Evolutionary conservation across 2,113 vertebrate species (phyloP), one percentile per base, ranked within the genome.

Genomic region (Apteryx mantelli): DNA sequence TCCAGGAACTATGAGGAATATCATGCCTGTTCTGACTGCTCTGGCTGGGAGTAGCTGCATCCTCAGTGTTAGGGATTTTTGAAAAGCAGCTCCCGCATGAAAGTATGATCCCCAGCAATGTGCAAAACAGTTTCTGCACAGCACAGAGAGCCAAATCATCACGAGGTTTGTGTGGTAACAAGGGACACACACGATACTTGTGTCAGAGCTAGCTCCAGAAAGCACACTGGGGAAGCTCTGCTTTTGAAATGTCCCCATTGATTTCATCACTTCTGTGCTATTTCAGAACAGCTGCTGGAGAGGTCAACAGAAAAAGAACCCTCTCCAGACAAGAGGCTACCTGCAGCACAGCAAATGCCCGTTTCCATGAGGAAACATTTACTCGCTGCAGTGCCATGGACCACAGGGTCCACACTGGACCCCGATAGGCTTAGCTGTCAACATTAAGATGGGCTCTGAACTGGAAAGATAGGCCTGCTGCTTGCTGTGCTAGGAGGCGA

Each of bases 111-210:
- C 73, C 82, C 73, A 94, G 87, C 75, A 88, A 89, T 0, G 10
- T 12, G 20, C 1, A 5, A 44, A 92, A 50, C 34, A 38, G 73
- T 55, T 93, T 83, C 89, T 58, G 80, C 32, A 22, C 46, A 32
- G 66, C 15, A 30, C 52, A 76, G 65, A 73, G 80, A 85, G 86
- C 94, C 86, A 94, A 95, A 89, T 12, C 89, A 82, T 96, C 96
- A 96, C 2, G 9, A 95, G 91, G 81, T 40, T 71, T 91, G 84
- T 85, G 96, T 96, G 81, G 93, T 55, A 95, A 96, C 65, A 90
- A 46, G 73, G 48, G 52, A 91, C 86, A 32, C 70, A 68, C 4
- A 73, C 26, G 82, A 70, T 70, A n/a, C 69, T 91, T 38, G 60
- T 84, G 93, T 71, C 94, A 78, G 76, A 95, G 55, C 80, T 86